These are phyloP conservation scores for Nannoperca obscura DNA, from an alignment of 2,797 vertebrate species.

Conservation along the genomic window DNA sequence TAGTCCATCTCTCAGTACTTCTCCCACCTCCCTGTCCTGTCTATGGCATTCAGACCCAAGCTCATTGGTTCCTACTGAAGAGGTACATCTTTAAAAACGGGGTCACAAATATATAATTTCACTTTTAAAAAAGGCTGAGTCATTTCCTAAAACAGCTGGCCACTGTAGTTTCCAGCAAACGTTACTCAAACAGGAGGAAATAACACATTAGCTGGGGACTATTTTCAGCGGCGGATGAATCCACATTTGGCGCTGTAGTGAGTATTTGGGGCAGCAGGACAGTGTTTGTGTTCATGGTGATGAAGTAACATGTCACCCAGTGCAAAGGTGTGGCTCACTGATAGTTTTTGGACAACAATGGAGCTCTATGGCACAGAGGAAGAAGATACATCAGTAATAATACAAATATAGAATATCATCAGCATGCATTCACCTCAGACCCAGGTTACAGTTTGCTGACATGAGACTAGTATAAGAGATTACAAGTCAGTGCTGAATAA, in stretches of 20 bases:
- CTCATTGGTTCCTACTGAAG: neutral
- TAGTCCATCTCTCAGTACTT: neutral
- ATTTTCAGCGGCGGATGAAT: neutral
- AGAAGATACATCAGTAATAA: neutral
- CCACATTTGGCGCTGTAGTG: neutral
- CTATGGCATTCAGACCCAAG: neutral
- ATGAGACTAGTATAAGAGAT: slow-evolving; percentile 33
- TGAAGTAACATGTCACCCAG: neutral
- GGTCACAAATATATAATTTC: neutral
- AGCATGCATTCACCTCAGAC: slow-evolving; percentile 2
- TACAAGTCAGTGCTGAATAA: slow-evolving; percentile 39
- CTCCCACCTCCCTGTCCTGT: neutral
- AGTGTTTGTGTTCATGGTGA: neutral
- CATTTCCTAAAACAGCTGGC: neutral
- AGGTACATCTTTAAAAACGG: neutral
- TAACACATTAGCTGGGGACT: neutral
- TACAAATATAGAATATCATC: neutral
- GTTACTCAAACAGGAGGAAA: neutral
- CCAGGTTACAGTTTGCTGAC: slow-evolving; percentile 20
- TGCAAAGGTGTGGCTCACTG: neutral
- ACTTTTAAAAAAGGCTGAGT: neutral
- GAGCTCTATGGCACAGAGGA: slow-evolving; percentile 7
- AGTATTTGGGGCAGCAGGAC: neutral
- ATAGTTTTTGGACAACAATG: slow-evolving; percentile 2
- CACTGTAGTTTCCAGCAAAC: neutral